Percentiles rank a stretch among this genome's conserved stretches.
Conservation (phyloP, 2,797 vertebrate genomes). For the Lindbergichthys nudifrons region DNA sequence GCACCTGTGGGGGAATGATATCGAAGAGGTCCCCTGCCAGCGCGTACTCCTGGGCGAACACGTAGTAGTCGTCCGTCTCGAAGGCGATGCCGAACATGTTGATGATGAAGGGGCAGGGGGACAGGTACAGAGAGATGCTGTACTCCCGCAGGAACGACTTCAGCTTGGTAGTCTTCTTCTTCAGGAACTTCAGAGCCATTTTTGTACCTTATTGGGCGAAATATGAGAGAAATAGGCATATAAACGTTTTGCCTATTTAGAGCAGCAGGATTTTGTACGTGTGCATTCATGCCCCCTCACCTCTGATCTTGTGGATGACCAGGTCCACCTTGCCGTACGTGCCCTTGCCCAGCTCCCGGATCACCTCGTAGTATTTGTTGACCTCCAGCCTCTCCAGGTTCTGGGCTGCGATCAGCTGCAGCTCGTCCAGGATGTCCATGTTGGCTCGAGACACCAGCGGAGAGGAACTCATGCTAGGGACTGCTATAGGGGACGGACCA, state of each 20-base stretch:
- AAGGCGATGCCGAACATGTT: slow-evolving; percentile 90
- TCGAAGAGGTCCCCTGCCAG: slow-evolving; percentile 90
- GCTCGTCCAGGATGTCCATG: slow-evolving; percentile 88
- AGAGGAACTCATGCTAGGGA: slow-evolving; percentile 83
- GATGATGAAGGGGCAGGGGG: slow-evolving; percentile 89
- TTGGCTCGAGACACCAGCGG: slow-evolving; percentile 80
- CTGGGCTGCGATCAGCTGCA: slow-evolving; percentile 88
- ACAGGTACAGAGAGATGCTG: slow-evolving; percentile 89
- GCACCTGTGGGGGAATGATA: slow-evolving; percentile 90
- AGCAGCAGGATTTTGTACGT: neutral
- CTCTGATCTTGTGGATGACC: slow-evolving; percentile 88
- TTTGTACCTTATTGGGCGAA: slow-evolving; percentile 82
- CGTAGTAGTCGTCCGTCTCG: slow-evolving; percentile 89
- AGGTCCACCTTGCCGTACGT: slow-evolving; percentile 91
- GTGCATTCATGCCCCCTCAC: slow-evolving; percentile 65
- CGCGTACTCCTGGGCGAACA: slow-evolving; percentile 90
- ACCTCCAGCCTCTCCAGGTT: slow-evolving; percentile 88
- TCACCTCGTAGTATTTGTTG: slow-evolving; percentile 88
- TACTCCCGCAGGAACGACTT: slow-evolving; percentile 89
- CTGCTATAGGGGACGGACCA: slow-evolving; percentile 25
- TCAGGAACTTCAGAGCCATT: slow-evolving; percentile 90
- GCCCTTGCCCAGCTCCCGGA: slow-evolving; percentile 88
- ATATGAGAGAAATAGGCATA: neutral
- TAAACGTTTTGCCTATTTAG: neutral
- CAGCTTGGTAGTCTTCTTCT: slow-evolving; percentile 90